Percentiles rank a stretch among this genome's conserved stretches.
Conservation (phyloP, 2,113 vertebrate genomes). For the Notothenia rossii region DNA sequence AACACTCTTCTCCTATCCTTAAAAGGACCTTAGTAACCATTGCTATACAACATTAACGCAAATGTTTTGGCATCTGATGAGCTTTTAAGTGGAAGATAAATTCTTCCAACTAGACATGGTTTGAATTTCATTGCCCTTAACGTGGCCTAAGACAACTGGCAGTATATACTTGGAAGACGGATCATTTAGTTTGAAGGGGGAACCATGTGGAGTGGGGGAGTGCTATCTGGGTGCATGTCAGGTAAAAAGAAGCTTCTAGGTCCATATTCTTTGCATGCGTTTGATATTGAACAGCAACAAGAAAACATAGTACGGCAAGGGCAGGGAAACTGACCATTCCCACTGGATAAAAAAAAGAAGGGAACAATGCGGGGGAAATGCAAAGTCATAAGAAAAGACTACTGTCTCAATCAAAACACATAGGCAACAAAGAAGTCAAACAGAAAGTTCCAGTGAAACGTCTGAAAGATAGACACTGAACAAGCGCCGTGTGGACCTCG, state of each 20-base stretch:
- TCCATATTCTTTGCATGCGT: not conserved
- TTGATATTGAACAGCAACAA: not conserved
- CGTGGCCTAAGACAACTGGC: not conserved
- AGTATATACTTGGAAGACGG: not conserved
- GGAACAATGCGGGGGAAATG: slow-evolving; percentile 10
- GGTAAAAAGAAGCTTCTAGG: not conserved
- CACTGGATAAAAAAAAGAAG: not conserved
- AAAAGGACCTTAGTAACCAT: not conserved
- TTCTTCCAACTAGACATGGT: not conserved
- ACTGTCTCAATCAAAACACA: slow-evolving; percentile 50
- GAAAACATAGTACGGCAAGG: not conserved
- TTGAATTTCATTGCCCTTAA: not conserved
- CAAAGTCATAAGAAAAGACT: slow-evolving; percentile 43
- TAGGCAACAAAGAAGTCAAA: slow-evolving; percentile 66
- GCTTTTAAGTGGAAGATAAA: not conserved
- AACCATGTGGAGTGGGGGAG: not conserved
- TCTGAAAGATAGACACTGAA: slow-evolving; percentile 49
- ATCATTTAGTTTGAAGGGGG: not conserved
- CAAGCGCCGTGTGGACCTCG: slow-evolving; percentile 36
- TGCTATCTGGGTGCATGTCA: not conserved
- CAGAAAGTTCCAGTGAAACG: slow-evolving; percentile 53
- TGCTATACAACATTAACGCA: not conserved
- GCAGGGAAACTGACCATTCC: slow-evolving; percentile 4
- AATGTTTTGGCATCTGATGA: not conserved
- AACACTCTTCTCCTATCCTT: not conserved